phyloP scores from a whole-genome alignment of 2,888 invertebrate species.

The Watsonalla cultraria region DNA sequence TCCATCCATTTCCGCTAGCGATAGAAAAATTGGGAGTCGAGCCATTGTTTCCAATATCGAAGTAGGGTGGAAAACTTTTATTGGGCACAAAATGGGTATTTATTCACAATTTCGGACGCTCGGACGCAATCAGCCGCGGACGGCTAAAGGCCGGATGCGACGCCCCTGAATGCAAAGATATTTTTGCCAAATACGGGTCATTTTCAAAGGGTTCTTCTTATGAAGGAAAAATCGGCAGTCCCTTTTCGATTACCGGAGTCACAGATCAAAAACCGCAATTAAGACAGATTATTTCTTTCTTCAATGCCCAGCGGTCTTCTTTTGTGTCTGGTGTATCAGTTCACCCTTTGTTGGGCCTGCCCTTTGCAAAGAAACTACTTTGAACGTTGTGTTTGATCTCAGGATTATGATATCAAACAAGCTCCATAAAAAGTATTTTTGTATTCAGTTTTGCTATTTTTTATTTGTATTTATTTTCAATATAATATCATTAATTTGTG shows the following conservation, averaged over 20 bases:
- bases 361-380: slow-evolving; percentile 2
- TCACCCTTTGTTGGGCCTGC: slow-evolving; percentile 17
- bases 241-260: slow-evolving; percentile 67
- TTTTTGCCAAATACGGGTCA: slow-evolving; percentile 67
- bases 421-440: not conserved
- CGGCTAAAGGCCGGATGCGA: slow-evolving; percentile 58
- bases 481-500: too few species aligned
- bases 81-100: slow-evolving; percentile 74
- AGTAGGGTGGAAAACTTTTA: slow-evolving; percentile 68
- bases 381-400: not conserved
- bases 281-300: slow-evolving; percentile 54
- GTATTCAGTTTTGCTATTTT: too few species aligned
- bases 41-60: slow-evolving; percentile 74
- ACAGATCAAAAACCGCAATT: slow-evolving; percentile 65
- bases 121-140: slow-evolving; percentile 64
- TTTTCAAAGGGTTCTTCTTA: slow-evolving; percentile 70
- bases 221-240: slow-evolving; percentile 58
- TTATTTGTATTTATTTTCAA: too few species aligned
- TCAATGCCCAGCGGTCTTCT: slow-evolving; percentile 29
- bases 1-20: slow-evolving; percentile 53
- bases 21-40: slow-evolving; percentile 69
- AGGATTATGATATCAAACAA: not conserved
- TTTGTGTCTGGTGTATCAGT: slow-evolving; percentile 33
- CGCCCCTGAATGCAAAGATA: slow-evolving; percentile 74
- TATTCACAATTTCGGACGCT: slow-evolving; percentile 51